Percentiles rank a stretch among this genome's conserved stretches.
These are phyloP conservation scores for Heterotis niloticus DNA, from an alignment of 2,113 vertebrate species.

Conservation along the genomic window DNA sequence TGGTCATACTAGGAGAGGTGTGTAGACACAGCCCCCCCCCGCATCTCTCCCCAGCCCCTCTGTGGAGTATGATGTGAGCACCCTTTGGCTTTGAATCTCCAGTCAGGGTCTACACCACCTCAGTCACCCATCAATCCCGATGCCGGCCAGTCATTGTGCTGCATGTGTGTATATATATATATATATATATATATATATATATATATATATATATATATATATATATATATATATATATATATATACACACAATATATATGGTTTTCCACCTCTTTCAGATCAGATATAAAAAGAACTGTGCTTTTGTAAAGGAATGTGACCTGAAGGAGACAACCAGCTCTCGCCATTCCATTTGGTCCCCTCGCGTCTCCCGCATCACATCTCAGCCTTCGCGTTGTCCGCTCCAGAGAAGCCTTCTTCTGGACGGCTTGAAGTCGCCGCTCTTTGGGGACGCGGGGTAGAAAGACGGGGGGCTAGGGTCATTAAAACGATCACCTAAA, in stretches of 20 bases:
- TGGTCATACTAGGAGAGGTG: neutral
- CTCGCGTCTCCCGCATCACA: neutral
- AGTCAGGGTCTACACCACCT: constrained; percentile 8
- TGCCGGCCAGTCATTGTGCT: neutral
- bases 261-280: neutral
- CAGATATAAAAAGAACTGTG: neutral
- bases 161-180: neutral
- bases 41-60: neutral
- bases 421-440: too few species aligned
- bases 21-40: neutral
- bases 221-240: neutral
- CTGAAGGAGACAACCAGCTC: neutral
- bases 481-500: constrained; percentile 20
- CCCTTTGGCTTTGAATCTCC: constrained; percentile 13
- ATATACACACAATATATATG: neutral
- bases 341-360: neutral
- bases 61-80: neutral
- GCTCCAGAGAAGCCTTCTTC: too few species aligned
- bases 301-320: constrained; percentile 10
- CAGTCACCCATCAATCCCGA: neutral
- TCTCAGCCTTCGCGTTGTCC: neutral
- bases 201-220: neutral
- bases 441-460: neutral
- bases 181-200: too few species aligned
- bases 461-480: neutral